Conservation (phyloP, 2,113 vertebrate species). For the Burhinus bistriatus region DNA sequence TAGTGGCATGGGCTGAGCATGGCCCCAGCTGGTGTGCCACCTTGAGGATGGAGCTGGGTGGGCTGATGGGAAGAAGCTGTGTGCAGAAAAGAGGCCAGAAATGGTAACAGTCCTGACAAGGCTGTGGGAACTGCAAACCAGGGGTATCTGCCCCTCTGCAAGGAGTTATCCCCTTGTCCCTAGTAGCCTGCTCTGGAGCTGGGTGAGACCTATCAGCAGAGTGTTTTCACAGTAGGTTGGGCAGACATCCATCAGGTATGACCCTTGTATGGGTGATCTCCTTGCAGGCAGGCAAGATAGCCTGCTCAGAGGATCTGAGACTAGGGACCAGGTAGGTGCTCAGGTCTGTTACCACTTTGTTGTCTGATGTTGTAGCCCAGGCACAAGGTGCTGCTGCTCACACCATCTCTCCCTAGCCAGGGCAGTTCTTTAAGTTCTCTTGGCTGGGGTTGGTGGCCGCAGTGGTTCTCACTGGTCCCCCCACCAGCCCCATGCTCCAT, state of each 20-base stretch:
- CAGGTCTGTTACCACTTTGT: neutral
- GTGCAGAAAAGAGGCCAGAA: neutral
- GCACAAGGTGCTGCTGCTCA: neutral
- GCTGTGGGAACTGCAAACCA: neutral
- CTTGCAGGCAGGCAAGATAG: neutral
- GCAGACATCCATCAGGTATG: neutral
- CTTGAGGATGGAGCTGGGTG: neutral
- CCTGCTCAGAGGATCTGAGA: neutral
- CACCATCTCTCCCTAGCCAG: neutral
- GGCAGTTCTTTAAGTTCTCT: neutral
- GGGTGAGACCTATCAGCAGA: neutral
- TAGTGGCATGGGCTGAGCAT: neutral
- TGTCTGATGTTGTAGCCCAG: neutral
- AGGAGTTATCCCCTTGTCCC: neutral
- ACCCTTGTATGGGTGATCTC: neutral
- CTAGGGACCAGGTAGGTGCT: neutral
- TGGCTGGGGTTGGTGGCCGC: neutral
- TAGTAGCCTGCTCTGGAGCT: neutral
- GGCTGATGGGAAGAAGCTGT: neutral
- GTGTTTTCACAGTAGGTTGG: neutral
- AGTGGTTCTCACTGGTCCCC: neutral
- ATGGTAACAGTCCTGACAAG: neutral
- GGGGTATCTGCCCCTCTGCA: neutral
- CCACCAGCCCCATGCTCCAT: fast-evolving
- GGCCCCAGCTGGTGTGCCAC: neutral